Evolutionary conservation across 2,888 invertebrate genomes (phyloP), one percentile per base, ranked within the genome.

Genomic region (Temnothorax unifasciatus): DNA sequence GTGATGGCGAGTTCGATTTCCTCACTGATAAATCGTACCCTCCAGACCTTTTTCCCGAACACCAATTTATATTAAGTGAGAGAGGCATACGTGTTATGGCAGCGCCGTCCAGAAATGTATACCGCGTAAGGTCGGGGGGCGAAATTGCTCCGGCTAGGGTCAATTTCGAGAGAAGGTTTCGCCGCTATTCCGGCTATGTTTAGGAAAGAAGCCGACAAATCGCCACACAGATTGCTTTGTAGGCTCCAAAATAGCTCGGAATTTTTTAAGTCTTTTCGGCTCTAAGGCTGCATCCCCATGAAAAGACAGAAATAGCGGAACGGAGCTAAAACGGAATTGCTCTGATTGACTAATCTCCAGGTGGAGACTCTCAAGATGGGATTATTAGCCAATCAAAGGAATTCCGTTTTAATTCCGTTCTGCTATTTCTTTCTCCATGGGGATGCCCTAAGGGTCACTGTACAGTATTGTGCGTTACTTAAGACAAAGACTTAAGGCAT

Each of bases 1-100:
- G 47, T 47, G 11, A 29, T n/a, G 29, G 44, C 69, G 82, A 61
- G 79, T 71, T 81, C 79, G 71, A 79, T 79, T 79, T 69, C 34
- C 57, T 34, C 34, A 47, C 25, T 61, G 50, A 81, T 71, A 71
- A 73, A 81, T 81, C 47, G 47, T 25, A 59, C 59, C 71, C 73
- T 81, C 21, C 15, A 59, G 59, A 77, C 68, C 73, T 38, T 81
- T 81, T 38, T 47, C 59, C 18, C 47, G 38, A 59, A 54, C 15
- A 71, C 57, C 59, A 71, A 81, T 81, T 81, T 81, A 47, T 71
- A 81, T 81, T 81, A 81, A 81, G 59, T 25, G 44, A 73, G 38
- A 75, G 54, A 79, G 34, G 38, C 59, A 50, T 71, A 71, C 59
- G 25, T 59, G 79, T 81, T 81, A 81, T 81, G 73, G 59, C 50